Conservation (phyloP, 2,797 vertebrate genomes). For the Sylvilagus floridanus region DNA sequence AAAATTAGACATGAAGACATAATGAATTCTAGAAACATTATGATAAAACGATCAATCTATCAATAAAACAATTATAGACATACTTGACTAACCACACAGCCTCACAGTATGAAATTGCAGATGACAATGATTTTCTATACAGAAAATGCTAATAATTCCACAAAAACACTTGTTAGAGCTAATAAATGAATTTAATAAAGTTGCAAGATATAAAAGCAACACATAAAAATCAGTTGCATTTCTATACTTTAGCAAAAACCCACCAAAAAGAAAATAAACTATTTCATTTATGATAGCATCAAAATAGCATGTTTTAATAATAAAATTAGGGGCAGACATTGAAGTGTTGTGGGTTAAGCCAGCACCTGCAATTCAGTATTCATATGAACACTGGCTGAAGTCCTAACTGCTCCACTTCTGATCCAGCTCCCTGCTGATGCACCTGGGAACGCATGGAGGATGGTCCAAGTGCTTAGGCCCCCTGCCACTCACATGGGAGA, state of each 20-base stretch:
- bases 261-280: neutral
- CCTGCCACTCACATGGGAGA: no score
- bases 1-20: neutral
- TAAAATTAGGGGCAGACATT: neutral
- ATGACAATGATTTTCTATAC: neutral
- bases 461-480: no score
- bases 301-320: neutral
- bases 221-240: neutral
- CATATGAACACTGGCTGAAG: no score
- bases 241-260: neutral
- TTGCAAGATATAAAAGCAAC: neutral
- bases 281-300: neutral
- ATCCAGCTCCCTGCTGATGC: no score
- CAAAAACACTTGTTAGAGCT: neutral
- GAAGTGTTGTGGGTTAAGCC: no score
- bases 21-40: neutral
- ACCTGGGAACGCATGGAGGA: no score
- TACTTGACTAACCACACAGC: neutral
- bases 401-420: no score
- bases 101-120: neutral
- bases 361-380: no score
- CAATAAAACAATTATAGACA: neutral
- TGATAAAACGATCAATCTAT: neutral
- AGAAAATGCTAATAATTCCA: neutral
- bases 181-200: neutral